Base-by-base conservation (phyloP, 2,888 invertebrate species). In the Alsophila aescularia region DNA sequence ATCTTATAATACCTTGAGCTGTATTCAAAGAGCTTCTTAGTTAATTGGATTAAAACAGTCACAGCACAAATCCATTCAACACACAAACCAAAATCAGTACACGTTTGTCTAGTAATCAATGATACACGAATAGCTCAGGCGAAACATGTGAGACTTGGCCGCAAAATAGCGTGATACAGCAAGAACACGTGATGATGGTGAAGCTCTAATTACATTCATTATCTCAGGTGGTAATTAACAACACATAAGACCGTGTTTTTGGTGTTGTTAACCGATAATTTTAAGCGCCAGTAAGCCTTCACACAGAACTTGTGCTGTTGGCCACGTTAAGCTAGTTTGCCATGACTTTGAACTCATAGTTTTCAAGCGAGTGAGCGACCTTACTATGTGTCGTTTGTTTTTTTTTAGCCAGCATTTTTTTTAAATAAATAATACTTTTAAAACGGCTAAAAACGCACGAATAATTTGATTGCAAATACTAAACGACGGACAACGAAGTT, bases 171-270 rank as follows among this genome's bases (percentile, higher is more conserved):
- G 73, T 73, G 73, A 78, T 75, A 77, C 72, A 77, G 77, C 79
- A 75, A 80, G 76, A 70, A 77, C 80, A 77, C 69, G 69, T 75
- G 75, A 74, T 80, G 67, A 64, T 79, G 82, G 82, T 79, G 74
- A 87, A 87, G 83, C 85, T 78, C 81, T 85, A 87, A 85, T 64
- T 77, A 73, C 77, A 80, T 77, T 69, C 72, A 83, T 82, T 77
- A 82, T 77, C 75, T 72, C 52, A 65, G 62, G 75, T 83, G 85
- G 78, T 81, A 85, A 86, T 83, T 77, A 81, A 76, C 74, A 73
- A 77, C 70, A 49, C 60, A 67, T 72, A 70, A 64, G 70, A 69
- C 65, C 58, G 67, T 77, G 75, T 77, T 79, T 24, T 75, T 73
- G 66, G 69, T 73, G 72, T 73, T 75, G 73, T 82, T 81, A 79